These are phyloP conservation scores for Axis porcinus DNA, from an alignment of 2,113 vertebrate species.

Conservation along the genomic window DNA sequence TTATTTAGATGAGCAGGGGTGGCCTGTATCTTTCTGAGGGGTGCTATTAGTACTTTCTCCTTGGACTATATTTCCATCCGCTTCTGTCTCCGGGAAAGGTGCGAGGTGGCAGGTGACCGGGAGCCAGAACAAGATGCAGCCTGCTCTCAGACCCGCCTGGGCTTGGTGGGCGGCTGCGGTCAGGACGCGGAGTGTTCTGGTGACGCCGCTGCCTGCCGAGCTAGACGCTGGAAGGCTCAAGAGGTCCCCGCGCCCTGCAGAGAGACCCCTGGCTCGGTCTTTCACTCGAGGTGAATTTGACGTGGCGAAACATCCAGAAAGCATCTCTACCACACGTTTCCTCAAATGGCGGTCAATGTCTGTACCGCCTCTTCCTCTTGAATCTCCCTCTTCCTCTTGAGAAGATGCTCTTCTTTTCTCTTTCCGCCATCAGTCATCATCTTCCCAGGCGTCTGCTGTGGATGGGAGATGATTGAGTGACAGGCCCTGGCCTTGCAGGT, in stretches of 20 bases:
- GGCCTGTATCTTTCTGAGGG: neutral
- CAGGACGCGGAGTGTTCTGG: neutral
- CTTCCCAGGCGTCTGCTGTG: accelerated
- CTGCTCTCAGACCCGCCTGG: neutral
- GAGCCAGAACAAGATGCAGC: neutral
- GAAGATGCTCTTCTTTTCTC: neutral
- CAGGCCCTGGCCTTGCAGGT: neutral
- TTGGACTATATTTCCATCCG: neutral
- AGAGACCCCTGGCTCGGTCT: neutral
- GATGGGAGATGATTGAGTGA: accelerated
- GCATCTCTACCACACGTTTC: neutral
- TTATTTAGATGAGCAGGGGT: neutral
- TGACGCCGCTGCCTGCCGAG: neutral
- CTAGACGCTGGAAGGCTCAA: accelerated
- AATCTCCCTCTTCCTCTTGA: neutral
- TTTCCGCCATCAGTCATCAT: neutral
- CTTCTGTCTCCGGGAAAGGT: neutral
- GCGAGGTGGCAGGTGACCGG: neutral
- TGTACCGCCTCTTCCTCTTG: neutral
- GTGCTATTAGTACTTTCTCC: neutral
- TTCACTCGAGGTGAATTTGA: too few relatives aligned
- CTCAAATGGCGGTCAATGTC: neutral
- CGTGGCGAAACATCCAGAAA: neutral
- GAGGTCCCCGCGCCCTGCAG: accelerated
- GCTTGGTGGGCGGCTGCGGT: neutral